Evolutionary conservation across 1,140 invertebrate genomes (phyloP).

Genomic region (Drosophila subpulchrella): DNA sequence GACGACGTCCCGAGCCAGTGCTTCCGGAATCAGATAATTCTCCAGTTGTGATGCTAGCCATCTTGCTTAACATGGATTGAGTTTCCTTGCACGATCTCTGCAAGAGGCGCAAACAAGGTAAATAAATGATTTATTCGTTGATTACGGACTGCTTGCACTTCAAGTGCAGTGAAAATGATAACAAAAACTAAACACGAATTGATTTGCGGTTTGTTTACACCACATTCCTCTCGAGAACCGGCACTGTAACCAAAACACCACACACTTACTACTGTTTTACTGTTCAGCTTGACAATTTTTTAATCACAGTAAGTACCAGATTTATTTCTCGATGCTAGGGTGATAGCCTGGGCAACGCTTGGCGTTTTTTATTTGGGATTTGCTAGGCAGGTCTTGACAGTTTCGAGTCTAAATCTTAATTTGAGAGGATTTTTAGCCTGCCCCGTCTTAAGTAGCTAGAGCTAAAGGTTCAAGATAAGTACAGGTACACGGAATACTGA

Average conservation of each 20-base stretch:
- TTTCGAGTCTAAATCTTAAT: slow-evolving; percentile 25
- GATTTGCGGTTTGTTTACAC: slow-evolving; percentile 60
- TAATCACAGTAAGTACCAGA: slow-evolving; percentile 53
- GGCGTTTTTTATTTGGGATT: slow-evolving; percentile 37
- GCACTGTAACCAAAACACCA: slow-evolving; percentile 8
- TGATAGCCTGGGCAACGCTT: slow-evolving; percentile 26
- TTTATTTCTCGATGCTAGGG: background rate
- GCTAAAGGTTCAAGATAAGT: background rate
- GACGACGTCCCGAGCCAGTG: slow-evolving; percentile 51
- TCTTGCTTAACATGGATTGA: slow-evolving; percentile 71
- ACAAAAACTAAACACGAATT: slow-evolving; percentile 43
- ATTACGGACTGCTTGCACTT: slow-evolving; percentile 5
- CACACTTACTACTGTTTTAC: slow-evolving; percentile 57
- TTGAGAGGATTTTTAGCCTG: background rate
- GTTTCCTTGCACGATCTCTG: slow-evolving; percentile 49
- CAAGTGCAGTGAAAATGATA: slow-evolving; percentile 39
- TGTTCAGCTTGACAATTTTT: slow-evolving; percentile 22
- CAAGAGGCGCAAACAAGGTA: slow-evolving; percentile 22
- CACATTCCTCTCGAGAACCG: slow-evolving; percentile 44
- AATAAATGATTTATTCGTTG: slow-evolving; percentile 1
- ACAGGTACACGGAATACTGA: background rate
- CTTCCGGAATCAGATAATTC: slow-evolving; percentile 28
- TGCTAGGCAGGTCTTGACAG: slow-evolving; percentile 42
- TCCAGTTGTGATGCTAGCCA: slow-evolving; percentile 61
- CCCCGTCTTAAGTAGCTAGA: slow-evolving; percentile 44